Base-by-base conservation (phyloP, 2,113 vertebrate genomes). In the Petrocephalus zakoni region DNA sequence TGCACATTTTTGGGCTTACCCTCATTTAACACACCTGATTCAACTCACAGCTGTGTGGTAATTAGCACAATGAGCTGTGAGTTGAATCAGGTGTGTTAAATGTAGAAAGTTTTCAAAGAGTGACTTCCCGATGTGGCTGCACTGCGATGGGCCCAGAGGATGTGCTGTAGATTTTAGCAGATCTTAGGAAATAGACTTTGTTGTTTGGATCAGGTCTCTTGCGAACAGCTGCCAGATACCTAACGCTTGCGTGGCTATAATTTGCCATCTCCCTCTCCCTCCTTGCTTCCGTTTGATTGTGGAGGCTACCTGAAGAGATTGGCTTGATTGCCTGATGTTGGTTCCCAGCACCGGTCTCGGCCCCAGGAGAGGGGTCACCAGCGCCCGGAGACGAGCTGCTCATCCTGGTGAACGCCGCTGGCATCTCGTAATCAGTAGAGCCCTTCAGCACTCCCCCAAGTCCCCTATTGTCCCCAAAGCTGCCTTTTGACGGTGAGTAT, bases 361-460 rank as follows among this genome's bases (percentile, higher is more conserved):
- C 81, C 84, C 8, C 86, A 87, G 34, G 21, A 25, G 22, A 51
- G 86, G 72, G 86, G 86, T 87, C 46, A 87, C 72, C 58, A 68
- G 61, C 21, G 13, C 19, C 86, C 86, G 1, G 46, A 22, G 42
- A 47, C 37, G 10, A 68, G 56, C 46, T n/a, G 2, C 61, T 47
- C 37, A 4, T 61, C 49, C 51, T 5, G 13, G 13, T 29, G 34
- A 29, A 51, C 8, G 51, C 51, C 5, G 15, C 25, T 1, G 25
- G 83, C 46, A 19, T 55, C 42, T 68, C n/a, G 46, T 37, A 87
- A 64, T 49, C 56, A 49, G 42, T 46, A 47, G 42, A 68, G 61
- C 13, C 53, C 42, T 17, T 72, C 86, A 72, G 21, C 11, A 37
- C 37, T 5, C 22, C 55, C 4, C n/a, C 82, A 13, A 25, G 15